A percentile compares a stretch with the other conserved stretches of the same genome.
Evolutionary conservation across 1,140 invertebrate species (phyloP).

Genomic region (Cydia strobilella): DNA sequence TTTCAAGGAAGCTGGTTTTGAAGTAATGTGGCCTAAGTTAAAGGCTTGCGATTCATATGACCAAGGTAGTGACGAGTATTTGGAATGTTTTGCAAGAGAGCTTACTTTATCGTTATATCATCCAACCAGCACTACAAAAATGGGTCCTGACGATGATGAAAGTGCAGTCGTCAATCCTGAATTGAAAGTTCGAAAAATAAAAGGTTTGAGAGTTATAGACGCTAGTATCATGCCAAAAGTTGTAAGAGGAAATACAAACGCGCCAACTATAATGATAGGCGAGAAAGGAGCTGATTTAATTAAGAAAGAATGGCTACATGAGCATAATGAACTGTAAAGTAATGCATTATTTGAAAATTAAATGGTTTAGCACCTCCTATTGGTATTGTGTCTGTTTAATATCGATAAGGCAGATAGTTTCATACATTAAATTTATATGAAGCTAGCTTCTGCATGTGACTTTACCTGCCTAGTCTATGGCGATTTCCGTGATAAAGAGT

Average conservation of each 20-base stretch:
- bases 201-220: constrained; percentile 84
- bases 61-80: constrained; percentile 78
- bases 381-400: not conserved
- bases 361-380: not conserved
- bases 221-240: constrained; percentile 87
- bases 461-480: too few species aligned
- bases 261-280: constrained; percentile 85
- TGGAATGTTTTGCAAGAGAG: constrained; percentile 72
- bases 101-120: constrained; percentile 82
- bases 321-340: constrained; percentile 33
- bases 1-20: constrained; percentile 64
- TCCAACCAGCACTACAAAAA: constrained; percentile 83
- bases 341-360: not conserved
- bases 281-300: constrained; percentile 86
- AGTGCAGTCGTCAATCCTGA: constrained; percentile 83
- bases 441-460: too few species aligned
- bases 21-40: constrained; percentile 64
- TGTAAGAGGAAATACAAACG: constrained; percentile 85
- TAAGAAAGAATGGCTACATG: constrained; percentile 76
- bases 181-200: constrained; percentile 82
- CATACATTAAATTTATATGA: too few species aligned
- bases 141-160: constrained; percentile 82
- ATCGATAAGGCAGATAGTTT: too few species aligned
- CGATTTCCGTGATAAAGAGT: too few species aligned
- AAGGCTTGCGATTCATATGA: constrained; percentile 63